Conservation (phyloP, 2,888 invertebrate species). For the Limnephilus rhombicus region DNA sequence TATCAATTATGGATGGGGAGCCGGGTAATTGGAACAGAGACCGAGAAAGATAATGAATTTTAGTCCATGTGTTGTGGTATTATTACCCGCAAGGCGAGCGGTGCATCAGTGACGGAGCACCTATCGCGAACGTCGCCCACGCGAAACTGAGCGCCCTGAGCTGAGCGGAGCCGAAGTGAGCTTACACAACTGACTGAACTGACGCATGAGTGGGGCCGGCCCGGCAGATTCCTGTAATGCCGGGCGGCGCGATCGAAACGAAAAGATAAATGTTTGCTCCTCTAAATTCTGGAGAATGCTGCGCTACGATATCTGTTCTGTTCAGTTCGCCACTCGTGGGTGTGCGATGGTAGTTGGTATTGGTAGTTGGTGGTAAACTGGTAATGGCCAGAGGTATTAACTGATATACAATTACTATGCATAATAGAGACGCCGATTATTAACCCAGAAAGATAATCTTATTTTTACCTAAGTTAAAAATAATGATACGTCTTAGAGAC, state of each 20-base stretch:
- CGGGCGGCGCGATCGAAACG: conserved; percentile 26
- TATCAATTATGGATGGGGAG: conserved; percentile 10
- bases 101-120: not conserved
- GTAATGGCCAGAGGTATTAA: not conserved
- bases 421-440: not conserved
- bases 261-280: conserved; percentile 15
- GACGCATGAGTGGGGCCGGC: conserved; percentile 19
- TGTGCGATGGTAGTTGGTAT: too few species aligned
- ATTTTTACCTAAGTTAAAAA: too few species aligned
- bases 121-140: conserved; percentile 23
- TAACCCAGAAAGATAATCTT: too few species aligned
- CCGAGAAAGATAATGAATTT: not conserved
- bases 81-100: not conserved
- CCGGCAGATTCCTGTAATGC: conserved; percentile 8
- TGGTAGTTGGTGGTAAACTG: not conserved
- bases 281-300: not conserved
- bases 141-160: conserved; percentile 18
- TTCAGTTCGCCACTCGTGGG: not conserved
- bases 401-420: too few species aligned
- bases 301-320: not conserved
- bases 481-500: too few species aligned
- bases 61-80: conserved; percentile 19
- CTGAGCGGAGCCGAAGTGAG: not conserved
- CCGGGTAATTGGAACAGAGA: not conserved
- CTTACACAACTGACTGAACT: conserved; percentile 25